These are phyloP conservation scores for Monodelphis domestica DNA, from an alignment of 2,797 vertebrate species.

Conservation along the genomic window DNA sequence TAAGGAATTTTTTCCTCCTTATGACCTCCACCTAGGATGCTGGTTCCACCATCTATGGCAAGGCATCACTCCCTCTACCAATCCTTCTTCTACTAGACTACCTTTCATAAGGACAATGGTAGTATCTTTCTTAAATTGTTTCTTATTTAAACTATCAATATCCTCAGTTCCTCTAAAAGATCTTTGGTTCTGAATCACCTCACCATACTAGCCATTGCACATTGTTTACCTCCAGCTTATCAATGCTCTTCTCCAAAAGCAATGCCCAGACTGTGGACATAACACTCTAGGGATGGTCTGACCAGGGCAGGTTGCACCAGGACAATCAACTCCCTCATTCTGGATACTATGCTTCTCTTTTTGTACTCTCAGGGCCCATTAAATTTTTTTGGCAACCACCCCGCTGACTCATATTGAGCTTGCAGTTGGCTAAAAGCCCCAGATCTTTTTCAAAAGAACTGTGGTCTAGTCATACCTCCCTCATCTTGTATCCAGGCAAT, in stretches of 20 bases:
- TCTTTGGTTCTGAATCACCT: not conserved
- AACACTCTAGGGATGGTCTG: not conserved
- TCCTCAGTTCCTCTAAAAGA: not conserved
- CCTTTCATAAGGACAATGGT: not conserved
- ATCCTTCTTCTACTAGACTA: not conserved
- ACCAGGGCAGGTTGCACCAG: not conserved
- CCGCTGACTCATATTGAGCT: not conserved
- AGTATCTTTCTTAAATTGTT: not conserved
- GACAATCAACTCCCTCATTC: not conserved
- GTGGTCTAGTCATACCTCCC: not conserved
- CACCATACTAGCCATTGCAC: not conserved
- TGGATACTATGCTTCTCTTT: not conserved
- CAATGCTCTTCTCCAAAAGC: not conserved
- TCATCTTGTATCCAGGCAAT: no score
- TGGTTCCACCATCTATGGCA: not conserved
- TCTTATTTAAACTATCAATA: not conserved
- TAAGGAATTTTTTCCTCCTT: not conserved
- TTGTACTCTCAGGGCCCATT: not conserved
- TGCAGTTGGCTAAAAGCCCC: not conserved
- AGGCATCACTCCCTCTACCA: not conserved
- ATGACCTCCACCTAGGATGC: not conserved
- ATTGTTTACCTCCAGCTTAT: not conserved
- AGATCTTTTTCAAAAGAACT: not conserved
- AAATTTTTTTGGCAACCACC: not conserved
- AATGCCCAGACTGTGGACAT: not conserved